phyloP scores from a whole-genome alignment of 1,140 invertebrate genomes.

The Solenopsis invicta region DNA sequence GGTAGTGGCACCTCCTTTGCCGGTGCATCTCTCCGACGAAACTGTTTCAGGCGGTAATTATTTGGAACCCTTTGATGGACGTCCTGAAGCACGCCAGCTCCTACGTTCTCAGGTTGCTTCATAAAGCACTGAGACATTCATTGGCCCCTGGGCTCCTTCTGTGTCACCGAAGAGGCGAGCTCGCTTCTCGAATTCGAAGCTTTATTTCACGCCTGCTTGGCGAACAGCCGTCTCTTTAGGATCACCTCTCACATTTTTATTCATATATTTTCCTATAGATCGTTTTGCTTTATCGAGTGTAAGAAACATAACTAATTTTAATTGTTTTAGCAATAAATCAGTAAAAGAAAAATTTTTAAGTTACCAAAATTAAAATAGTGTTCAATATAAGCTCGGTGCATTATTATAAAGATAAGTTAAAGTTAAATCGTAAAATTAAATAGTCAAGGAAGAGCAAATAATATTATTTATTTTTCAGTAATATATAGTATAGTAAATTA shows the following conservation, averaged over 20 bases:
- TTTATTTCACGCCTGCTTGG: slow-evolving; percentile 81
- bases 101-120: slow-evolving; percentile 78
- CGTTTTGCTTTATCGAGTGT: not conserved
- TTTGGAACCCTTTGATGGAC: slow-evolving; percentile 83
- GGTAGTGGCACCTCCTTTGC: slow-evolving; percentile 55
- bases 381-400: too few species aligned
- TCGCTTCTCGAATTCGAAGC: slow-evolving; percentile 71
- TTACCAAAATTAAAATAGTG: not conserved
- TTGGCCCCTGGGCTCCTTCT: slow-evolving; percentile 59
- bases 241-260: slow-evolving; percentile 53
- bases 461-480: not conserved
- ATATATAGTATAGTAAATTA: not conserved
- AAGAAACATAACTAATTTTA: not conserved
- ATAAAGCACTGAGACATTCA: slow-evolving; percentile 64
- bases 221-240: slow-evolving; percentile 66
- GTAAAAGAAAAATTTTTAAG: not conserved
- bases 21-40: slow-evolving; percentile 41
- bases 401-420: too few species aligned
- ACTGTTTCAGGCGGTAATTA: slow-evolving; percentile 77
- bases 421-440: too few species aligned
- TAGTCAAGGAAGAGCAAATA: not conserved
- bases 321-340: not conserved
- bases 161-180: slow-evolving; percentile 37
- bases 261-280: slow-evolving; percentile 65
- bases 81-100: slow-evolving; percentile 67